These are phyloP conservation scores for Gulo gulo DNA, from an alignment of 2,113 vertebrate genomes.

Conservation along the genomic window DNA sequence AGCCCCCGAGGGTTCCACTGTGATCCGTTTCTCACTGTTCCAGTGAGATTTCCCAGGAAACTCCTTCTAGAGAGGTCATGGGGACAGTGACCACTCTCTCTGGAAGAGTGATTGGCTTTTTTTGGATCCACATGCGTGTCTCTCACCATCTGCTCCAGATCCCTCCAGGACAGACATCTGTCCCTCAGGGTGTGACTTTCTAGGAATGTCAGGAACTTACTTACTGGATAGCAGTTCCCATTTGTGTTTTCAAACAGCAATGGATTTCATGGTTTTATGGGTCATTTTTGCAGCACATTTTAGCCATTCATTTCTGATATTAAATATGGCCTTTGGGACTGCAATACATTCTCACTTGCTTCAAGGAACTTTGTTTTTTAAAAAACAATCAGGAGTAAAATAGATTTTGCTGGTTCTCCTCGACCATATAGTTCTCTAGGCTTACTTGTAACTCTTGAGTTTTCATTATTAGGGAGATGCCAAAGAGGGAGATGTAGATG, in stretches of 20 bases:
- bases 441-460: background rate
- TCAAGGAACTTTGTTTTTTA: background rate
- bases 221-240: background rate
- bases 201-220: background rate
- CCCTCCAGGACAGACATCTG: background rate
- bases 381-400: background rate
- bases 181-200: background rate
- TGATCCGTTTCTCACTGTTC: background rate
- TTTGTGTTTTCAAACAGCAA: background rate
- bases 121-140: background rate
- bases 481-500: background rate
- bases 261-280: background rate
- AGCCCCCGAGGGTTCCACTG: background rate
- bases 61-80: background rate
- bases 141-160: background rate
- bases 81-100: background rate
- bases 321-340: background rate
- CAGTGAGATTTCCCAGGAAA: background rate
- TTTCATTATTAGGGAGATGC: background rate
- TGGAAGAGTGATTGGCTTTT: background rate
- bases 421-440: background rate
- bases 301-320: background rate
- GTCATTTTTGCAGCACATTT: background rate
- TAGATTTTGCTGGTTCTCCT: background rate
- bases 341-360: background rate